Base-by-base conservation (phyloP, 2,113 vertebrate genomes). In the Ictalurus punctatus region DNA sequence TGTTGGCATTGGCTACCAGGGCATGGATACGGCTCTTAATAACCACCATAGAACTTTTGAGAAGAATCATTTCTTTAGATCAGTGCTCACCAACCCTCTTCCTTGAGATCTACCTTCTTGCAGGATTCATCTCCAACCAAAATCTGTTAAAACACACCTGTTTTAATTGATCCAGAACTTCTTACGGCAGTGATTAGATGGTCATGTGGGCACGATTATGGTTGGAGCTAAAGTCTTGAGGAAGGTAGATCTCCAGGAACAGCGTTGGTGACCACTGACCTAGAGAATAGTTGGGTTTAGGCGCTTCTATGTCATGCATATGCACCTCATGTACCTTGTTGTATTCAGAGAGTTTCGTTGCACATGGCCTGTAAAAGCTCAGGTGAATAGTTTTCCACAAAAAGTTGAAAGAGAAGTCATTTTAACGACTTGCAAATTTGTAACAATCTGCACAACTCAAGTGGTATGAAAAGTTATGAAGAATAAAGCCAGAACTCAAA, bases 1-100 rank as follows among this genome's bases (percentile, higher is more conserved):
- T 73, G 82, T 67, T 89, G 84, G 81, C 54, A 78, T 48, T 89
- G 76, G 48, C 84, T 88, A 87, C 52, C 78, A 30, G 48, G 74
- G 80, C 87, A 88, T 27, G 79, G 71, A 89, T 83, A 88, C 52
- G 69, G 30, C 78, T 37, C 73, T 58, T 73, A 34, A 74, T 59
- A 80, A 85, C 78, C 54, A 88, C 74, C 82, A 76, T 67, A 71
- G 44, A 61, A 3, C 59, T 13, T 74, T 88, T 56, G 23, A 69
- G 74, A 81, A 83, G 69, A 69, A 86, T 69, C 16, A 13, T 44
- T 58, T n/a, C 17, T 12, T 13, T 86, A 21, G 8, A 52, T 10
- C 48, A 52, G 48, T 10, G 48, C 8, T 52, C 48, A 52, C 48
- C 48, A 52, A 52, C 48, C 48, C 8, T 52, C 48, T 52, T 52